Conservation (phyloP, 2,797 vertebrate species). For the Urophycis tenuis region DNA sequence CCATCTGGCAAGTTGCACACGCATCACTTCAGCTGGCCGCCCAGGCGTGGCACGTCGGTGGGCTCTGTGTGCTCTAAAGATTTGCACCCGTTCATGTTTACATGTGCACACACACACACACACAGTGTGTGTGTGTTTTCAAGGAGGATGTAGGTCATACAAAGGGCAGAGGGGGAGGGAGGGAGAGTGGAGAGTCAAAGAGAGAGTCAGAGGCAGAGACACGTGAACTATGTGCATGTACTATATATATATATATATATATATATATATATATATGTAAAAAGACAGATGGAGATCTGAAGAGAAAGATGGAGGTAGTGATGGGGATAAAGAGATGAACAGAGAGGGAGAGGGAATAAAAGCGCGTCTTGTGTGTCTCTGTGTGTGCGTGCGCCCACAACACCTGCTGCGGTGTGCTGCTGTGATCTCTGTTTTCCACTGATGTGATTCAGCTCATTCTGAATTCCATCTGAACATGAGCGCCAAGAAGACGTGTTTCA, state of each 20-base stretch:
- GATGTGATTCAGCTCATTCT: slow-evolving; percentile 1
- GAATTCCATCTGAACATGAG: not conserved
- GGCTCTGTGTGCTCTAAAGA: slow-evolving; percentile 24
- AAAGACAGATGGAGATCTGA: too few species aligned
- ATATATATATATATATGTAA: too few species aligned
- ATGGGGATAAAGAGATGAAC: too few species aligned
- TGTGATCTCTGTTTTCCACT: not conserved
- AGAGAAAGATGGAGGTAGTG: too few species aligned
- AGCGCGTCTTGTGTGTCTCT: slow-evolving; percentile 3
- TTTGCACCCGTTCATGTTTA: slow-evolving; percentile 10
- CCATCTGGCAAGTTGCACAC: slow-evolving; percentile 37
- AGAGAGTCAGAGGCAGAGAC: too few species aligned
- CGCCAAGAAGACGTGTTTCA: not conserved
- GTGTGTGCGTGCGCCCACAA: not conserved
- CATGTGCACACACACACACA: slow-evolving; percentile 18
- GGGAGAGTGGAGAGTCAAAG: too few species aligned
- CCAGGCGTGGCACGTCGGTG: not conserved
- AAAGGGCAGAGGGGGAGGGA: too few species aligned
- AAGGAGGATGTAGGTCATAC: too few species aligned
- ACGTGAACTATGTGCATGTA: too few species aligned
- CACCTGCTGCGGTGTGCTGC: not conserved
- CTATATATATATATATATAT: too few species aligned
- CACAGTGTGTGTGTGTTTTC: slow-evolving; percentile 3
- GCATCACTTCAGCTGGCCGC: slow-evolving; percentile 27
- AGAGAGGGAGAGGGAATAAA: too few species aligned